Evolutionary conservation across 2,797 vertebrate genomes (phyloP).

Genomic region (Coregonus suidteri): DNA sequence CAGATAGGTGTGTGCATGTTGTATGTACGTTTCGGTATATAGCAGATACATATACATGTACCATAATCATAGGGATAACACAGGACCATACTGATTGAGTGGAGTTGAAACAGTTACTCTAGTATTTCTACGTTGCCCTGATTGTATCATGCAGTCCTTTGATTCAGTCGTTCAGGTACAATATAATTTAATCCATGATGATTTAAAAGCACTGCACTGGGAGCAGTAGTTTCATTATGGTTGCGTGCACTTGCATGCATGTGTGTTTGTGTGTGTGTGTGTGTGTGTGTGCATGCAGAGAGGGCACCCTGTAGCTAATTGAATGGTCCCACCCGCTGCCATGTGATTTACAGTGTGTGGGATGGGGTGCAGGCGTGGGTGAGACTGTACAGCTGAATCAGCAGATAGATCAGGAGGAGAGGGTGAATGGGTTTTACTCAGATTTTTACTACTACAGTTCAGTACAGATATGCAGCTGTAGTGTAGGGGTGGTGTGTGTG

Average conservation of each 20-base stretch:
- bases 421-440: neutral
- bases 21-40: neutral
- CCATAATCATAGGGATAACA: neutral
- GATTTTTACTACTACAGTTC: neutral
- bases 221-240: slow-evolving; percentile 34
- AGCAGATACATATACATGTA: neutral
- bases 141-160: neutral
- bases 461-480: neutral
- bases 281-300: neutral
- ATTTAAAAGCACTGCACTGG: slow-evolving; percentile 14
- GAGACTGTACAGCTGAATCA: neutral
- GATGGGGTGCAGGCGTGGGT: neutral
- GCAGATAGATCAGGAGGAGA: neutral
- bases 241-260: neutral
- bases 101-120: neutral
- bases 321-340: too few species aligned
- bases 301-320: neutral
- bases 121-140: neutral
- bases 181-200: neutral
- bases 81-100: neutral
- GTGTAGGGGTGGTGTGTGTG: too few species aligned
- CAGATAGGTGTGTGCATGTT: neutral
- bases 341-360: neutral
- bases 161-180: neutral
- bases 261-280: neutral